phyloP scores from a whole-genome alignment of 64 coral and sea anemone species.

The Pocillopora damicornis region DNA sequence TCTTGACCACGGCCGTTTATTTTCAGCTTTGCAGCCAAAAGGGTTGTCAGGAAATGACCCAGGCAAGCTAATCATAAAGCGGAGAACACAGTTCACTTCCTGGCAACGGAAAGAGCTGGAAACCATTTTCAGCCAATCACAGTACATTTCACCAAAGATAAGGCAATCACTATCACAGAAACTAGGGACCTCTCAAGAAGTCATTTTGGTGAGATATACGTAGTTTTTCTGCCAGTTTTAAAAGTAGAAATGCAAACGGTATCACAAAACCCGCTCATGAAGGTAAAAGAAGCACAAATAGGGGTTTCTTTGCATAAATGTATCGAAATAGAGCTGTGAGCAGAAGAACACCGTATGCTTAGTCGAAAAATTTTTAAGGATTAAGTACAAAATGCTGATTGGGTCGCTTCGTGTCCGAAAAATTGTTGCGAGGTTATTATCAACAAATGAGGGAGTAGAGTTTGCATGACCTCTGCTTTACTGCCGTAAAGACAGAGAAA shows the following conservation, averaged over 20 bases:
- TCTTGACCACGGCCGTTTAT: neutral
- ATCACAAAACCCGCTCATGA: too few species aligned
- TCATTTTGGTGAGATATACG: constrained; percentile 7
- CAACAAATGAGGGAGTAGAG: too few species aligned
- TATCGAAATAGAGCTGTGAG: too few species aligned
- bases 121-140: neutral
- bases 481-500: too few species aligned
- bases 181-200: neutral
- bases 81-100: constrained; percentile 17
- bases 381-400: too few species aligned
- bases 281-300: too few species aligned
- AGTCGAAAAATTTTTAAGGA: too few species aligned
- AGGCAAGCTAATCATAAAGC: neutral
- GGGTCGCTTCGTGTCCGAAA: too few species aligned
- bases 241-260: neutral
- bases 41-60: neutral
- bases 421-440: too few species aligned
- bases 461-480: too few species aligned
- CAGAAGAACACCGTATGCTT: too few species aligned
- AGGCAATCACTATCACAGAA: neutral
- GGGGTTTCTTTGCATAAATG: too few species aligned
- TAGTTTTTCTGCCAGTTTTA: neutral
- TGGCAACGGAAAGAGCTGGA: constrained; percentile 14
- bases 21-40: neutral
- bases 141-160: constrained; percentile 3